These are phyloP conservation scores for Cepaea hortensis DNA, from an alignment of 2,888 invertebrate genomes.

Conservation along the genomic window DNA sequence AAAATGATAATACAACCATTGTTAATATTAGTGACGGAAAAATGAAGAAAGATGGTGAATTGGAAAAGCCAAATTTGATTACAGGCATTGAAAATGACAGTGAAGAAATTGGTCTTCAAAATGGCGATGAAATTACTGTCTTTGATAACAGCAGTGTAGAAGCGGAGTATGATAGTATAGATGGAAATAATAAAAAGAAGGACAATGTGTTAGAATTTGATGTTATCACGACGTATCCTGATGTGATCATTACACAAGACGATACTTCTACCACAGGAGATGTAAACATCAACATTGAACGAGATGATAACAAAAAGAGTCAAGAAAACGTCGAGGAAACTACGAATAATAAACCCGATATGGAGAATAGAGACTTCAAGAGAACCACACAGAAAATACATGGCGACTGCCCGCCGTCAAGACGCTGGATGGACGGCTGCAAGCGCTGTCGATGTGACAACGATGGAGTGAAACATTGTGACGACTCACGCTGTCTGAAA, in stretches of 20 bases:
- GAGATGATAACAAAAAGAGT: neutral
- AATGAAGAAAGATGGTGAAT: no score
- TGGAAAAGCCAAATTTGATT: neutral
- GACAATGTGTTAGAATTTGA: no score
- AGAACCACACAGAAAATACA: neutral
- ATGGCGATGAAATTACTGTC: neutral
- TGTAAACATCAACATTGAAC: neutral
- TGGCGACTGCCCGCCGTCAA: conserved; percentile 36
- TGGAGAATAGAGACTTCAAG: neutral
- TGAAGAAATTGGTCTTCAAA: neutral
- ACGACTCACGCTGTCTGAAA: conserved; percentile 23
- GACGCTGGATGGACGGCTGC: conserved; percentile 45
- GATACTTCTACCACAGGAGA: neutral
- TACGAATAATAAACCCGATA: neutral
- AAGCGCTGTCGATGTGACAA: conserved; percentile 38
- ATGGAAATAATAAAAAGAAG: no score
- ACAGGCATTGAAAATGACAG: neutral
- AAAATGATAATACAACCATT: no score
- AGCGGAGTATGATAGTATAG: neutral
- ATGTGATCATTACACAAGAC: neutral
- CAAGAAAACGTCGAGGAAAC: neutral
- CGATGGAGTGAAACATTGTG: conserved; percentile 32
- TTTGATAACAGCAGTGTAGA: neutral
- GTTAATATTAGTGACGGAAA: no score
- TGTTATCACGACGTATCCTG: neutral